phyloP scores from a whole-genome alignment of 2,888 invertebrate genomes.

The Xestia sexstrigata region DNA sequence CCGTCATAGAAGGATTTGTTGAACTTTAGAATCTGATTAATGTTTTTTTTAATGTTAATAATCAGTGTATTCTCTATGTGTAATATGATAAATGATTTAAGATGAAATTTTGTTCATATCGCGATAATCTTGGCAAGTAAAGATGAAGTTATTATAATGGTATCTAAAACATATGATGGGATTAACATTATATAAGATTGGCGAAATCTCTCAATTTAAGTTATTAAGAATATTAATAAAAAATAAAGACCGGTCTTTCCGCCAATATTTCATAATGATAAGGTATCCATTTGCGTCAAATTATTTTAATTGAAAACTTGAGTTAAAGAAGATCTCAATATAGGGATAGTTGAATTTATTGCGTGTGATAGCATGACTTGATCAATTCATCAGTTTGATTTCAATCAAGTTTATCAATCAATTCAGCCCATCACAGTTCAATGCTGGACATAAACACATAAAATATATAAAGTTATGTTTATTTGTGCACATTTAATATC shows the following conservation, averaged over 20 bases:
- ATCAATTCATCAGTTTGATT: slow-evolving; percentile 19
- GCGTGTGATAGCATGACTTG: slow-evolving; percentile 3
- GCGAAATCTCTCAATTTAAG: slow-evolving; percentile 20
- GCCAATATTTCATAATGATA: slow-evolving; percentile 6
- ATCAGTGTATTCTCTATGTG: neutral
- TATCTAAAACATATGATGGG: neutral
- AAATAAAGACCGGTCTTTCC: slow-evolving; percentile 4
- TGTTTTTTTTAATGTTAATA: neutral
- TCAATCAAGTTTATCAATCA: slow-evolving; percentile 33
- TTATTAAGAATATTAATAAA: slow-evolving; percentile 16
- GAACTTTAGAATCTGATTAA: neutral
- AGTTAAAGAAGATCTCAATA: slow-evolving; percentile 5
- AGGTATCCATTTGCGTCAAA: slow-evolving; percentile 19
- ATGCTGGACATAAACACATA: neutral
- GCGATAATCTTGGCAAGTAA: neutral
- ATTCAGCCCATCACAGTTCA: neutral
- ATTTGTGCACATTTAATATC: neutral
- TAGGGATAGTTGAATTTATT: slow-evolving; percentile 22
- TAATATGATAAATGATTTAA: slow-evolving; percentile 6
- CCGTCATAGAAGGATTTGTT: neutral
- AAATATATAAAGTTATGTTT: slow-evolving; percentile 10
- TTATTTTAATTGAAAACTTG: slow-evolving; percentile 15
- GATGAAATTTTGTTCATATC: slow-evolving; percentile 1
- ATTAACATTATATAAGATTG: slow-evolving; percentile 9
- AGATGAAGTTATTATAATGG: neutral